Conservation (phyloP, 2,888 invertebrate species). For the Caenorhabditis panamensis region DNA sequence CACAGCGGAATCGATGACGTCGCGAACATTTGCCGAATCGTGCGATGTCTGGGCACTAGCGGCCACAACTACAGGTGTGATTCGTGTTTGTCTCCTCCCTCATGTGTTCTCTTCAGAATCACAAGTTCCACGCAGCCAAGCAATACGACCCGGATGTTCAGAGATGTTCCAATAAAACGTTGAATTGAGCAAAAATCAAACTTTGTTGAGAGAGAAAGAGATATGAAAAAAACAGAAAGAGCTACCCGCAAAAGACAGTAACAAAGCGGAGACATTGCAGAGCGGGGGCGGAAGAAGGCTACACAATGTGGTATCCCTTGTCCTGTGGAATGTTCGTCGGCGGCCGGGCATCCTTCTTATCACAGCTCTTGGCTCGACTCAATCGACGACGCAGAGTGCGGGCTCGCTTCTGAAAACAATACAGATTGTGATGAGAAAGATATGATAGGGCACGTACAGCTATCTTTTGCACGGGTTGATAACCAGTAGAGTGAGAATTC, state of each 20-base stretch:
- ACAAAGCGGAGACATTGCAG: slow-evolving; percentile 5
- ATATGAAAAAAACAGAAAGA: slow-evolving; percentile 1
- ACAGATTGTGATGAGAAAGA: background rate
- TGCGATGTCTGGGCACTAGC: slow-evolving; percentile 48
- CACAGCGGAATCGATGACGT: slow-evolving; percentile 84
- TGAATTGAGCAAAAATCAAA: slow-evolving; percentile 11
- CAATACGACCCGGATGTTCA: slow-evolving; percentile 19
- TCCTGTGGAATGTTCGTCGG: slow-evolving; percentile 54
- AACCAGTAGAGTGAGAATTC: slow-evolving; percentile 78
- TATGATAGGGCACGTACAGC: slow-evolving; percentile 63
- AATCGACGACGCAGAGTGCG: slow-evolving; percentile 72
- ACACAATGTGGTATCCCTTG: slow-evolving; percentile 71
- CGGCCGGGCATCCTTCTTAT: slow-evolving; percentile 61
- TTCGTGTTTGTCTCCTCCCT: background rate
- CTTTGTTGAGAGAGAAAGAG: slow-evolving; percentile 6
- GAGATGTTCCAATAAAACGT: slow-evolving; percentile 23
- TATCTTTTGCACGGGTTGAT: slow-evolving; percentile 78
- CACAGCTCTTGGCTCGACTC: slow-evolving; percentile 72
- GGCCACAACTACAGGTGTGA: slow-evolving; percentile 59
- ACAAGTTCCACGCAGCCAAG: slow-evolving; percentile 33
- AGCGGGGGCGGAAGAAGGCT: slow-evolving; percentile 2
- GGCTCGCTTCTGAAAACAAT: slow-evolving; percentile 71
- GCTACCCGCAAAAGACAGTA: slow-evolving; percentile 22
- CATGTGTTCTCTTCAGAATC: slow-evolving; percentile 43
- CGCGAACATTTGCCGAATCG: slow-evolving; percentile 81